phyloP scores from a whole-genome alignment of 2,113 vertebrate species.

The Oncorhynchus gorbuscha region DNA sequence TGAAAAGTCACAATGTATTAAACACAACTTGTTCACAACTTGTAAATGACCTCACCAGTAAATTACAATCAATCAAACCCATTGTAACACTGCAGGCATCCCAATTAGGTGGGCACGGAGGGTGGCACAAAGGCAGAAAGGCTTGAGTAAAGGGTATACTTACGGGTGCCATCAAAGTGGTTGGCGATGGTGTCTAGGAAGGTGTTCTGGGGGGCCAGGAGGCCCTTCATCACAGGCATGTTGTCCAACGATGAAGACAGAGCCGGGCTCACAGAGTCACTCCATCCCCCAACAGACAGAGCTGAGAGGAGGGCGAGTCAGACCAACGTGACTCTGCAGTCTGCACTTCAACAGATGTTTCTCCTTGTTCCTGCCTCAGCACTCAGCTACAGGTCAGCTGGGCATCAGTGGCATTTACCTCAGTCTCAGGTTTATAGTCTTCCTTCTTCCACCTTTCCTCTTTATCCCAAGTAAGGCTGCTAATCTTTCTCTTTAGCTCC shows the following conservation, averaged over 20 bases:
- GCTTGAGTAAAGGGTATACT: slow-evolving; percentile 50
- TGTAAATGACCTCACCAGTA: no score
- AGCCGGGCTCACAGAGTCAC: slow-evolving; percentile 55
- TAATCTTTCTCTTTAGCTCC: background rate
- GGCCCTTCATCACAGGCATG: slow-evolving; percentile 96
- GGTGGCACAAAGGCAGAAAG: background rate
- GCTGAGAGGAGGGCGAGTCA: background rate
- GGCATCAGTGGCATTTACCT: background rate
- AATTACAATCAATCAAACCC: no score
- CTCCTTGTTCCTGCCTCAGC: background rate
- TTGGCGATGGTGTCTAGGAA: slow-evolving; percentile 90
- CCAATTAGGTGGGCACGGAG: background rate
- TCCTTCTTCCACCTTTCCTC: slow-evolving; percentile 1
- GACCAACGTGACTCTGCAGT: background rate
- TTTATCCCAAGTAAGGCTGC: background rate
- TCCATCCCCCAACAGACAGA: slow-evolving; percentile 51
- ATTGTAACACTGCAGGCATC: no score
- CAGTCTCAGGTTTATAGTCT: background rate
- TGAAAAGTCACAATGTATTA: no score
- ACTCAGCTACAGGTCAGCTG: background rate
- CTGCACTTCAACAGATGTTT: background rate
- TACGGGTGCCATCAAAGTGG: slow-evolving; percentile 88
- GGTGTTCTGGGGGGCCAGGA: slow-evolving; percentile 84
- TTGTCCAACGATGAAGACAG: slow-evolving; percentile 64
- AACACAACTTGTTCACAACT: no score